Base-by-base conservation (phyloP, 2,797 vertebrate species). In the Podargus strigoides region DNA sequence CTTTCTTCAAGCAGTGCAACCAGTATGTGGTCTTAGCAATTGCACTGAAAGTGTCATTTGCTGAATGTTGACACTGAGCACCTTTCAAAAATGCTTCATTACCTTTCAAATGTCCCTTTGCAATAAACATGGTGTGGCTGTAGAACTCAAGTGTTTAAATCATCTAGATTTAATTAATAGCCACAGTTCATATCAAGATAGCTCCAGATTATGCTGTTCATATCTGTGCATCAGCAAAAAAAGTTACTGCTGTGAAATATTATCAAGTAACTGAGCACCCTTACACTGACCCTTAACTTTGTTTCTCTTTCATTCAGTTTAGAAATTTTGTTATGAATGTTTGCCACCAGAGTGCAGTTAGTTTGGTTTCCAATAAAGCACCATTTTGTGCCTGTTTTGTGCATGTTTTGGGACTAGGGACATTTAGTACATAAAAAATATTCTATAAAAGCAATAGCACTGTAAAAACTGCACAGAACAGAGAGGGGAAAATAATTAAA, bases 361-460 rank as follows among this genome's bases (percentile, higher is more conserved):
- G 52, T 89, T 93, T 95, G n/a, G 21, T 80, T 91, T 93, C 53
- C 95, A 96, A 89, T 95, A 93, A 96, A 95, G 47, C 66, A 82
- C 49, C 66, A 70, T 70, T 91, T 85, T 58, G 81, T n/a, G n/a
- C n/a, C n/a, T n/a, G n/a, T n/a, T n/a, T n/a, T n/a, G n/a, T n/a
- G n/a, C n/a, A 77, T 80, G 66, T 70, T 96, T 87, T 66, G 91
- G 47, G 59, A 64, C 90, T 92, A 79, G 73, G 67, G 53, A 75
- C 70, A 85, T 78, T 89, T 94, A 88, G 55, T 64, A 80, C 50
- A 90, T 87, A 22, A 79, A 82, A 96, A 87, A 26, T 78, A 73
- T 55, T 80, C 10, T 89, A 60, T 95, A 87, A 90, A 95, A 87
- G 22, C 87, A 84, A 56, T 63, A 76, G 32, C 10, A 70, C 59